phyloP scores from a whole-genome alignment of 2,888 invertebrate genomes.

The Mythimna pallens region DNA sequence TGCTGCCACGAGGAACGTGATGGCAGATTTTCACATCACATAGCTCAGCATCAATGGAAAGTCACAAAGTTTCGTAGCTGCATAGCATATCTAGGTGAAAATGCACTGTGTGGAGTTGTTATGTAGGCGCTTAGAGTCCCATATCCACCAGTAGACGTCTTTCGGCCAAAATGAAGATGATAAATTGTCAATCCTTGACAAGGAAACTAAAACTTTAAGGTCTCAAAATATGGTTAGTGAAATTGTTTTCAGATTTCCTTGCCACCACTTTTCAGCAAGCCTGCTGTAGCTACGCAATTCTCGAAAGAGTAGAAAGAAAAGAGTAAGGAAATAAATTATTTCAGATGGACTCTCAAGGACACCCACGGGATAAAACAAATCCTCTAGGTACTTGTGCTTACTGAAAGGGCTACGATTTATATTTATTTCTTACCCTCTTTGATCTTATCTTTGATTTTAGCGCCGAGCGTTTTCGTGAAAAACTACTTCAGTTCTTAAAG shows the following conservation, averaged over 20 bases:
- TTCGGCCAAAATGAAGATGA: not conserved
- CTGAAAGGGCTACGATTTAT: conserved; percentile 46
- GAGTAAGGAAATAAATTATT: conserved; percentile 19
- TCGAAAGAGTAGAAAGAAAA: not conserved
- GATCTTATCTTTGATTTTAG: conserved; percentile 37
- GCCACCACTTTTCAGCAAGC: not conserved
- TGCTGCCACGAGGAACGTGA: too few relatives aligned
- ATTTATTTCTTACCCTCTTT: conserved; percentile 47
- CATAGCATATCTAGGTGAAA: too few relatives aligned
- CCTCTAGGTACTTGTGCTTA: conserved; percentile 25
- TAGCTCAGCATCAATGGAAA: too few relatives aligned
- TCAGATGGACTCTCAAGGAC: conserved; percentile 22
- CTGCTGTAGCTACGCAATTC: too few relatives aligned
- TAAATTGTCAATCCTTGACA: not conserved
- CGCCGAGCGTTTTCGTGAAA: conserved; percentile 16
- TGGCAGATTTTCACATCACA: too few relatives aligned
- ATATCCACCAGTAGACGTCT: not conserved
- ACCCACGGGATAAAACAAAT: conserved; percentile 37
- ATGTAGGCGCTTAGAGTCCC: too few relatives aligned
- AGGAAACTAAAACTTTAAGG: not conserved
- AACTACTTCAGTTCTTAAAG: not conserved
- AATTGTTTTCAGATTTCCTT: conserved; percentile 2
- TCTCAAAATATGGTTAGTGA: not conserved
- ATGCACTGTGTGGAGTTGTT: too few relatives aligned
- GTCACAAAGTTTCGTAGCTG: too few relatives aligned